Percentiles rank a stretch among this genome's conserved stretches.
Conservation (phyloP, 2,113 vertebrate genomes). For the Lycaon pictus region DNA sequence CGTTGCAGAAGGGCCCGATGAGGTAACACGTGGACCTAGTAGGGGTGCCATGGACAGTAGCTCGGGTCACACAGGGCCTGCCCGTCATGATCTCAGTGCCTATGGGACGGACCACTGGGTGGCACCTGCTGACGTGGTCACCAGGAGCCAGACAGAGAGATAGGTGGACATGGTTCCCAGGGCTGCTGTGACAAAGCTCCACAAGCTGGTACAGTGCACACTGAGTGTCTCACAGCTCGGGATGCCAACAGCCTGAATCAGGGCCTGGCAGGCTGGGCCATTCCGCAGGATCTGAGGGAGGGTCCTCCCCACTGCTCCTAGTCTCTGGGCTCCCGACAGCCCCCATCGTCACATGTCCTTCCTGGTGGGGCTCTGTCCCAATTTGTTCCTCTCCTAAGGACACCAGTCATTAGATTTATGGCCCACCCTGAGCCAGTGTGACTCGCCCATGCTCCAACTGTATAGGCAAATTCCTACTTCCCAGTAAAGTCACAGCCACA, state of each 20-base stretch:
- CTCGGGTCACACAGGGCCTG: fast-evolving
- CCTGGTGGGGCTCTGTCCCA: background rate
- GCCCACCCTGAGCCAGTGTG: background rate
- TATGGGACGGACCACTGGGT: fast-evolving
- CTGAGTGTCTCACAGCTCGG: fast-evolving
- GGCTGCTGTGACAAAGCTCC: background rate
- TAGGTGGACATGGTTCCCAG: fast-evolving
- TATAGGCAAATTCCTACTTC: background rate
- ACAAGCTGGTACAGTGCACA: fast-evolving
- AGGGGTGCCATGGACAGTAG: fast-evolving
- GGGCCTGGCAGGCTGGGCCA: background rate
- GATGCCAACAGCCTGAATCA: background rate
- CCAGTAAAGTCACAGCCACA: background rate
- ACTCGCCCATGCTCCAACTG: fast-evolving
- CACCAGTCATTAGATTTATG: background rate
- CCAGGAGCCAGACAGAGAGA: background rate
- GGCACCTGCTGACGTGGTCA: fast-evolving
- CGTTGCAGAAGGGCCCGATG: fast-evolving
- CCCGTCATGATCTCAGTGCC: fast-evolving
- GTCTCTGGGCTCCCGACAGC: background rate
- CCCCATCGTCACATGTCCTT: fast-evolving
- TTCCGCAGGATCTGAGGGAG: fast-evolving
- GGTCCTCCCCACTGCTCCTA: background rate
- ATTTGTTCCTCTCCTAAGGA: background rate
- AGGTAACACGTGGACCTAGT: fast-evolving